Conservation (phyloP, 2,797 vertebrate genomes). For the Centropyge bicolor region DNA sequence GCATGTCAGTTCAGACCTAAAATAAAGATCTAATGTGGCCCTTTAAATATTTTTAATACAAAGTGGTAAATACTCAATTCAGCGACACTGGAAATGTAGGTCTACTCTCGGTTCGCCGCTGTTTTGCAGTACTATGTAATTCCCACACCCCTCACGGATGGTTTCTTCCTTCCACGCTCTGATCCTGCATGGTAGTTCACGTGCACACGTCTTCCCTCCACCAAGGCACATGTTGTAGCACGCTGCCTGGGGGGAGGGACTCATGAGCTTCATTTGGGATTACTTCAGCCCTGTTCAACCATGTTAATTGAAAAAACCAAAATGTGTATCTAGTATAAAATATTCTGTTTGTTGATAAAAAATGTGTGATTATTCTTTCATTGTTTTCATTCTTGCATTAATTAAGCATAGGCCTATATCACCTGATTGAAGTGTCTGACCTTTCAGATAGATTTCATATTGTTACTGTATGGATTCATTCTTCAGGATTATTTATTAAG, state of each 20-base stretch:
- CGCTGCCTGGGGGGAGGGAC: neutral
- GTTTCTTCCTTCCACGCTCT: neutral
- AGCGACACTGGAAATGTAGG: neutral
- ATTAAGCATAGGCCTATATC: too few species aligned
- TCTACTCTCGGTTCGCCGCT: neutral
- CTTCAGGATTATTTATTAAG: too few species aligned
- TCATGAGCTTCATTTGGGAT: neutral
- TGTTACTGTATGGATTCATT: neutral
- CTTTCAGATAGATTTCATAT: neutral
- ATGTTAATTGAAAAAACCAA: neutral
- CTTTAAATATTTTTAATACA: neutral
- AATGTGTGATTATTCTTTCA: neutral
- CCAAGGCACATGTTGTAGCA: constrained; percentile 18
- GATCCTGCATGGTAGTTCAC: constrained; percentile 22
- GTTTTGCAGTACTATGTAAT: neutral
- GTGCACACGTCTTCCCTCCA: neutral
- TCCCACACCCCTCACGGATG: neutral
- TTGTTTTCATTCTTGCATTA: too few species aligned
- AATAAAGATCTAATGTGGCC: too few species aligned
- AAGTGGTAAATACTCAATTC: neutral
- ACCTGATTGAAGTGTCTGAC: too few species aligned
- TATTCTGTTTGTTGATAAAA: neutral
- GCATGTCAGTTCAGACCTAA: neutral
- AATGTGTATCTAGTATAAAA: neutral
- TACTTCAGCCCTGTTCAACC: too few species aligned